phyloP scores from a whole-genome alignment of 2,113 vertebrate genomes.

The Lepus americanus region DNA sequence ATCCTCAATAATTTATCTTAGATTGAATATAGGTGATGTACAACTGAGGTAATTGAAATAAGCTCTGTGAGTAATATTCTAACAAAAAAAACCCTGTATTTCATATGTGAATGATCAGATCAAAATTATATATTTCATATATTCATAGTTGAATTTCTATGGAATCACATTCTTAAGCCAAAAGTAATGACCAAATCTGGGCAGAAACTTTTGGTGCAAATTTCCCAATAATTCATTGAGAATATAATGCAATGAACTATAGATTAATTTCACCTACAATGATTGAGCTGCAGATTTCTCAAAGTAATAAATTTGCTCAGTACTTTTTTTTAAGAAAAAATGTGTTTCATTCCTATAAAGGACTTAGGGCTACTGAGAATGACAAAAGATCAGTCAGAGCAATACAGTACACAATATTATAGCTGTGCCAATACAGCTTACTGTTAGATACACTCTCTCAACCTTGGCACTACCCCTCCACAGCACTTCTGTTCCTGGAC shows the following conservation, averaged over 20 bases:
- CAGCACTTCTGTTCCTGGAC: slow-evolving; percentile 19
- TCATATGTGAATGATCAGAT: background rate
- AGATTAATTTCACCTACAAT: slow-evolving; percentile 70
- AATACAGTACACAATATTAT: background rate
- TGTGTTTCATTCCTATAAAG: slow-evolving; percentile 54
- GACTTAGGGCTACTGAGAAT: slow-evolving; percentile 32
- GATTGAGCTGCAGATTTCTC: slow-evolving; percentile 9
- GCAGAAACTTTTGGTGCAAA: slow-evolving; percentile 59
- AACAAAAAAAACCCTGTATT: background rate
- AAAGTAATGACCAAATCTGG: slow-evolving; percentile 74
- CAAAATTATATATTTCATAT: background rate
- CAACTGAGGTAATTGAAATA: slow-evolving; percentile 14
- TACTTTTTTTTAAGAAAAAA: background rate
- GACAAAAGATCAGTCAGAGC: slow-evolving; percentile 15
- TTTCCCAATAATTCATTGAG: slow-evolving; percentile 65
- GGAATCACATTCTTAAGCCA: slow-evolving; percentile 59
- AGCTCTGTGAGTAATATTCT: slow-evolving; percentile 17
- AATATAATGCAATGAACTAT: background rate
- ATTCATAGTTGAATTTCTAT: slow-evolving; percentile 27
- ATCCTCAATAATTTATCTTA: background rate
- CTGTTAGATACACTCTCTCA: background rate
- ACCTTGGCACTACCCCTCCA: background rate
- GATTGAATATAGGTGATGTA: slow-evolving; percentile 17
- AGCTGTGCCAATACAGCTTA: background rate
- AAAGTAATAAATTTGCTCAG: slow-evolving; percentile 61